phyloP scores from a whole-genome alignment of 2,113 vertebrate species.

The Isurus oxyrinchus region DNA sequence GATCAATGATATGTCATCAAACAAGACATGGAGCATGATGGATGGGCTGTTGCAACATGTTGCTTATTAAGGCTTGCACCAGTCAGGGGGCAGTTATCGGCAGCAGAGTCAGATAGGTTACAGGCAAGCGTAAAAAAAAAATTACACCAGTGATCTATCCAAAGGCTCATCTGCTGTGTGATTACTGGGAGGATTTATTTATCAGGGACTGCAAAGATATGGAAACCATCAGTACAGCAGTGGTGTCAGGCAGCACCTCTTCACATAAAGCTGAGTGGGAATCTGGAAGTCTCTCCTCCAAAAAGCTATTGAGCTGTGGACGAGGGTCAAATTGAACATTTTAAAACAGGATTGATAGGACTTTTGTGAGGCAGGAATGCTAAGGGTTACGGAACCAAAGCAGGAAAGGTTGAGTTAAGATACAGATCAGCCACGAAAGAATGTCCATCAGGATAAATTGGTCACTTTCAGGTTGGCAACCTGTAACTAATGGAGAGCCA shows the following conservation, averaged over 20 bases:
- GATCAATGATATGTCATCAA: constrained; percentile 32
- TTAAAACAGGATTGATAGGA: neutral
- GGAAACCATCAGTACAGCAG: neutral
- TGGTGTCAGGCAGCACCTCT: neutral
- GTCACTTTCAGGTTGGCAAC: too few species aligned
- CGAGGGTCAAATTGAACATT: neutral
- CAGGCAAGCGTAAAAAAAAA: neutral
- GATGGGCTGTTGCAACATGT: constrained; percentile 39
- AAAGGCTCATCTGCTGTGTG: neutral
- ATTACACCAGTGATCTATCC: neutral
- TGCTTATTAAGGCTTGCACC: neutral
- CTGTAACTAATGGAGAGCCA: too few species aligned
- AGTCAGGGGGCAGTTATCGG: neutral
- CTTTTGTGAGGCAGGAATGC: neutral
- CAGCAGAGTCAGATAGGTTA: neutral
- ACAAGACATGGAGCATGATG: constrained; percentile 41
- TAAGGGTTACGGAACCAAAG: neutral
- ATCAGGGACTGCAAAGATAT: neutral
- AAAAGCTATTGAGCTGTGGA: too few species aligned
- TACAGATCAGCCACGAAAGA: neutral
- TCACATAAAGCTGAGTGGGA: neutral
- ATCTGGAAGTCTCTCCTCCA: neutral
- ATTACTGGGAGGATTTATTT: neutral
- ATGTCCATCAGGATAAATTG: too few species aligned
- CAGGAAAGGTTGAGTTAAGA: neutral